Base-by-base conservation (phyloP, 1,140 invertebrate species). In the Drosophila oshimai region DNA sequence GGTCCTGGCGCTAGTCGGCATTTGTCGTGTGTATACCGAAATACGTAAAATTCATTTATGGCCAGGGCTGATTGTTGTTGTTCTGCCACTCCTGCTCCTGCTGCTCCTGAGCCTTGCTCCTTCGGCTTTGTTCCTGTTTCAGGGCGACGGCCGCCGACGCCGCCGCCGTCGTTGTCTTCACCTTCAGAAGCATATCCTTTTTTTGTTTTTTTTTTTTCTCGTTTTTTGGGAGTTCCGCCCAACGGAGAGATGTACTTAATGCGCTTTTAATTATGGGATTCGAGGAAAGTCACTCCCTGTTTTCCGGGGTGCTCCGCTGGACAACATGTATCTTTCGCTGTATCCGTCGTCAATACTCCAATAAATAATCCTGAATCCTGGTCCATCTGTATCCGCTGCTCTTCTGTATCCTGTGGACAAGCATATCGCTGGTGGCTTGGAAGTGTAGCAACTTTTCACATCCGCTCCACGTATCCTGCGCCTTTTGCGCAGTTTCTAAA, bases 21-120 rank as follows among this genome's bases (percentile, higher is more conserved):
- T 68, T 81, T 81, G 67, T 87, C 61, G 81, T 87, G 81, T 87
- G 81, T 87, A 87, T 87, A 87, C 77, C 73, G 76, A 87, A 86
- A 86, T 84, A 87, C 75, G 81, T 75, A 75, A 86, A 84, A 75
- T 87, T 87, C 81, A 87, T 86, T 84, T 87, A 75, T 75, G 71
- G 65, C 79, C 65, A 51, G 60, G 54, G 80, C 74, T 68, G 73
- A 75, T 81, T 81, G 73, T 73, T 86, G 76, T 87, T 87, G 81
- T 69, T 80, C 53, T 34, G 72, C 37, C 39, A 55, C 57, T 39
- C 46, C 51, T 36, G 51, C 65, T 28, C 18, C 64, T 45, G n/a
- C n/a, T 29, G 36, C 51, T 51, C 31, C 53, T 41, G n/a, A n/a
- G n/a, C n/a, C 64, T 45, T 29, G 36, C 51, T 51, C 31, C 53